These are phyloP conservation scores for Hydractinia echinata DNA, from an alignment of 30 jellyfish, hydroid and myxozoan species.

Conservation along the genomic window DNA sequence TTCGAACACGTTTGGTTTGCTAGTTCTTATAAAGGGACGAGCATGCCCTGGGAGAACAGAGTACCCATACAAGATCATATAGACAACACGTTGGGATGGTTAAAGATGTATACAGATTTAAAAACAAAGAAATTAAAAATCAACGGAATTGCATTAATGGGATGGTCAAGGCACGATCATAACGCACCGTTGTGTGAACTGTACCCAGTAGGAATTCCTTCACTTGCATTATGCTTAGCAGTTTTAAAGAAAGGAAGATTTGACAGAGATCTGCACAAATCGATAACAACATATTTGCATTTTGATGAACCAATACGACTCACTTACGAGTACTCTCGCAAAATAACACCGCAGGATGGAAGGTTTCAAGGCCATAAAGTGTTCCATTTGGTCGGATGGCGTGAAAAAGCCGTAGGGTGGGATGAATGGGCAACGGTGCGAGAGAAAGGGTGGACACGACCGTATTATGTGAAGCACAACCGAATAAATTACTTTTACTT, in stretches of 20 bases:
- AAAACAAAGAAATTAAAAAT: conserved; percentile 27
- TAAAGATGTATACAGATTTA: conserved; percentile 35
- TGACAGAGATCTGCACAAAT: conserved; percentile 17
- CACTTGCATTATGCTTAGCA: conserved; percentile 59
- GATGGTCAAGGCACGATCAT: conserved; percentile 82
- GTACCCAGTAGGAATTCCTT: conserved; percentile 67
- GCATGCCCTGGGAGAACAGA: conserved; percentile 43
- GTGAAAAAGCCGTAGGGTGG: not conserved
- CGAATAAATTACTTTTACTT: not conserved
- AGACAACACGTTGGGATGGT: conserved; percentile 56
- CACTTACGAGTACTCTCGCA: conserved; percentile 1
- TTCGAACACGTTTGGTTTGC: conserved; percentile 67
- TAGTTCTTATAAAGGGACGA: conserved; percentile 80
- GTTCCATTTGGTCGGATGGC: not conserved
- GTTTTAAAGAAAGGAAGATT: conserved; percentile 41
- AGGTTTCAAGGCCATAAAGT: not conserved
- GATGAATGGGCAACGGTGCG: not conserved
- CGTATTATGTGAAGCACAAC: not conserved
- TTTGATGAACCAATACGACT: conserved; percentile 4
- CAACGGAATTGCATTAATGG: conserved; percentile 68
- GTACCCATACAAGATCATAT: conserved; percentile 53
- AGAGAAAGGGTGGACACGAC: conserved; percentile 15
- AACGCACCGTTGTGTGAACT: conserved; percentile 69
- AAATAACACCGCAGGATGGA: not conserved
- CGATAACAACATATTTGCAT: not conserved